phyloP scores from a whole-genome alignment of 2,113 vertebrate genomes.

The Parus major region DNA sequence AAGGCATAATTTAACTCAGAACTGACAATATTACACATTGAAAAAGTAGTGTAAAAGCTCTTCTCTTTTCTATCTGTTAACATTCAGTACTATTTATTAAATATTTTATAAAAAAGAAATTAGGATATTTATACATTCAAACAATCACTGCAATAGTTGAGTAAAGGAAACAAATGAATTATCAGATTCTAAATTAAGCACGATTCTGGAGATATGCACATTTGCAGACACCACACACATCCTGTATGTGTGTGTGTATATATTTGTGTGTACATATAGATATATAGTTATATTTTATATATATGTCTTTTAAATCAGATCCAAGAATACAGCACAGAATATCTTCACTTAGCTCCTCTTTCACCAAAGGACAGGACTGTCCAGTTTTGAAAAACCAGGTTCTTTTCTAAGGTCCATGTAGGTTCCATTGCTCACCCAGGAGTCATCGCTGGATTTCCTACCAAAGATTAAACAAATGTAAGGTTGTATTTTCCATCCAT shows the following conservation, averaged over 20 bases:
- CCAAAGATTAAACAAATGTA: conserved; percentile 32
- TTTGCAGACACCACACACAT: background rate
- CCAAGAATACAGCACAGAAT: background rate
- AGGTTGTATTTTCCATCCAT: background rate
- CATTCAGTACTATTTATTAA: conserved; percentile 73
- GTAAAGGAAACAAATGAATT: conserved; percentile 55
- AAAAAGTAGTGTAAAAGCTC: conserved; percentile 78
- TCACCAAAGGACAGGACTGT: conserved; percentile 91
- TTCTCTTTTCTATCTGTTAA: conserved; percentile 59
- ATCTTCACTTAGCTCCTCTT: conserved; percentile 38
- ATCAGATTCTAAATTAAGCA: conserved; percentile 59
- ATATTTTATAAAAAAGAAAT: conserved; percentile 73
- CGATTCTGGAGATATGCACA: conserved; percentile 37
- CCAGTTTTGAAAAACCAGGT: conserved; percentile 85
- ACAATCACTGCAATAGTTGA: conserved; percentile 55
- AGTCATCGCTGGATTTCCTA: conserved; percentile 88
- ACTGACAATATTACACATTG: conserved; percentile 49
- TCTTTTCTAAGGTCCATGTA: conserved; percentile 92
- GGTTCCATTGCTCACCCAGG: conserved; percentile 92
- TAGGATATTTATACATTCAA: conserved; percentile 71
- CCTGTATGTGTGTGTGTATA: background rate
- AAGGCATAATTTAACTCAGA: conserved; percentile 74
- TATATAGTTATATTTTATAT: conserved; percentile 1
- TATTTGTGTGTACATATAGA: background rate
- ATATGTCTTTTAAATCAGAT: conserved; percentile 30